Base-by-base conservation (phyloP, 64 coral and sea anemone species). In the Montipora sp. region DNA sequence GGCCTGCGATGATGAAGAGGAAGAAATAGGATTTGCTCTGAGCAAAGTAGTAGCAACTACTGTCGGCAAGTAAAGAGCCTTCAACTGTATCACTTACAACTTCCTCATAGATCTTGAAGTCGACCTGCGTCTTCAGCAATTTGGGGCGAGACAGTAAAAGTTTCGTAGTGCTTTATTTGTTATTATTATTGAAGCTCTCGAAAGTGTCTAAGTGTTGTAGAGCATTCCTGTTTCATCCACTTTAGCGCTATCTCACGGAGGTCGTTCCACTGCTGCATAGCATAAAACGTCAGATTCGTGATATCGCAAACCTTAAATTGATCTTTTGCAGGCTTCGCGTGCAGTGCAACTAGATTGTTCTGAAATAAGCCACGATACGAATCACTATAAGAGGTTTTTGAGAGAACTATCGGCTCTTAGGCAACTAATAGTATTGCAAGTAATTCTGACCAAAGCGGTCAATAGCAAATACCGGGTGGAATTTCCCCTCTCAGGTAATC, bases 401-500 rank as follows among this genome's bases (percentile, higher is more conserved):
- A 63, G 14, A 15, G 14, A 12, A 63, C 60, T 63, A 63, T 63
- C 60, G 3, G 14, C 13, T 63, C 60, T 63, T 63, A 63, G 60
- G 11, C 13, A 36, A 2, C 36, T 36, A 36, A 36, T 36, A 36
- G 36, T 36, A 36, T 36, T 36, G 50, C 59, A 58, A 80, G 1
- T 24, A 58, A 21, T 53, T 71, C 4, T 71, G 44, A 50, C 63
- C 5, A 0, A n/a, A 3, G 1, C 36, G 50, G 12, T 16, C 8
- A 15, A 22, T 71, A 50, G 19, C 48, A 85, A 48, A 63, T 45
- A 85, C 9, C 46, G 16, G 19, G n/a, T 71, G 19, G 82, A 70
- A 85, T 85, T 53, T 85, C 82, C 82, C 82, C 71, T 23, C 65
- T 51, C 21, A 85, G 19, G 82, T 65, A 85, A 71, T 85, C 82